Base-by-base conservation (phyloP, 2,113 vertebrate species). In the Theristicus caerulescens region DNA sequence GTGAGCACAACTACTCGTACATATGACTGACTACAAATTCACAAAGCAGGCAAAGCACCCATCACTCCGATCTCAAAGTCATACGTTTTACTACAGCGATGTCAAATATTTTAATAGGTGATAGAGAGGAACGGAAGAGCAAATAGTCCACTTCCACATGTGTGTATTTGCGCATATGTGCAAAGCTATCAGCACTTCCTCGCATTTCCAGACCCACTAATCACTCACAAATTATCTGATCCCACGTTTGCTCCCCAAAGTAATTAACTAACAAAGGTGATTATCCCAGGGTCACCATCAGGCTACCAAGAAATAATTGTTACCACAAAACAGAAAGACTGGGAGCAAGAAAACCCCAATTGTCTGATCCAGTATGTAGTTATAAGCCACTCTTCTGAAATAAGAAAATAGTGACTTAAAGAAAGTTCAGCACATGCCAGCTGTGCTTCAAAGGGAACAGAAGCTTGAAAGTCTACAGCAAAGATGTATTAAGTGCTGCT, bases 201-300 rank as follows among this genome's bases (percentile, higher is more conserved):
- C 2, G 0, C 71, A 19, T 61, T 78, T 91, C 89, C 84, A 96
- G 70, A 82, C 31, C 34, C 42, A 46, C 91, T 94, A 96, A 96
- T 94, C 88, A 86, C 74, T 93, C 95, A 92, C 93, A 97, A 94
- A 94, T 44, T 1, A 82, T 58, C 90, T 82, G 77, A 92, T 87
- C 77, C 88, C 31, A 21, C 5, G 1, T 92, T 97, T 95, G 58
- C 34, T 96, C 90, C 88, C 90, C 0, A 0, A 95, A 92, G 92
- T 80, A 95, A 96, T 96, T 96, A 97, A 86, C 83, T 66, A 89
- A 87, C 46, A 91, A 94, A 93, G 85, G 54, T 95, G 83, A 93
- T 96, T 96, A 96, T 89, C 62, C 83, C 78, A 49, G 82, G 58
- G 77, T 86, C 77, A 95, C 78, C 90, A 86, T 74, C 71, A 86